Base-by-base conservation (phyloP, 1,140 invertebrate genomes). In the Pseudobourletiella spinata region DNA sequence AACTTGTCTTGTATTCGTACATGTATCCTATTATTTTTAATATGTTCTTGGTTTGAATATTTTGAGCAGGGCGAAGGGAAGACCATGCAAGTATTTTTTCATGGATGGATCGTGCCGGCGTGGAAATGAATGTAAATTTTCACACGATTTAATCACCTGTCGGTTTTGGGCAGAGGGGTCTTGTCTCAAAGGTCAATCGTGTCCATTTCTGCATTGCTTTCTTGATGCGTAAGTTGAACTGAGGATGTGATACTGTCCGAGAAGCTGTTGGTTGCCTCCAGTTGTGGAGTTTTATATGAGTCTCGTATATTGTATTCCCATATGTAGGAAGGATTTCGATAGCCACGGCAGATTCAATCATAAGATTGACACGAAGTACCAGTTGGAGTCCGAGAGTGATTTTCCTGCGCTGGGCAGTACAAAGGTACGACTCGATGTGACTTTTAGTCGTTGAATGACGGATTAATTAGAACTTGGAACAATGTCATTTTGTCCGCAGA, bases 151-250 rank as follows among this genome's bases (percentile, higher is more conserved):
- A 20, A 58, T 64, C 8, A 67, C 65, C 32, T 67, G 65, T 52
- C 65, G 65, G 30, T 67, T 60, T 42, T 67, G 65, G 65, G 65
- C 65, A 44, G 65, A 64, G 58, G 65, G 65, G 14, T 63, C 65
- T 4, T 67, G 65, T 64, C 54, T 63, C 16, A 67, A 67, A 28
- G 65, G 61, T 30, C 57, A 56, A 20, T 52, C 56, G 14, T 67
- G 65, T 58, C 61, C 61, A 20, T 67, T 59, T 55, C 54, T 67
- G 8, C 65, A 67, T 48, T 61, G 61, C 32, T 67, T 63, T 35
- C 55, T 67, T 35, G 61, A 62, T 29, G 46, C 55, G 65, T 66
- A 52, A 43, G 30, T 61, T n/a, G n/a, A 30, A n/a, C n/a, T n/a
- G n/a, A n/a, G n/a, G n/a, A n/a, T n/a, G n/a, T n/a, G n/a, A n/a